Conservation (phyloP, 2,113 vertebrate species). For the Sander vitreus region DNA sequence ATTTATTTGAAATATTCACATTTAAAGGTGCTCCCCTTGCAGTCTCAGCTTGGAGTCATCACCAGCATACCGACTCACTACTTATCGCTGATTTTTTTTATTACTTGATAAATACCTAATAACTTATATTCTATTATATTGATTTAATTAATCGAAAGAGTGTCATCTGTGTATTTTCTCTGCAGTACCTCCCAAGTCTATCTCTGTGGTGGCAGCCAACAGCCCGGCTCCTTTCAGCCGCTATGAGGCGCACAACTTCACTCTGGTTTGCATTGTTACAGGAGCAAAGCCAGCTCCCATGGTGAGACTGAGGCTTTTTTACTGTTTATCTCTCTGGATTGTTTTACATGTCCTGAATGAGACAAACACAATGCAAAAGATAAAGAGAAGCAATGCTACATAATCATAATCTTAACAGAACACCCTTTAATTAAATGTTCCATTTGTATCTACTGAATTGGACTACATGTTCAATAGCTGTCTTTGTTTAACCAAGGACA, state of each 20-base stretch:
- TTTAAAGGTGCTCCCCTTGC: too few species aligned
- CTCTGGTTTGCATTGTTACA: conserved; percentile 91
- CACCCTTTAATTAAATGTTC: not conserved
- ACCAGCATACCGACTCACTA: not conserved
- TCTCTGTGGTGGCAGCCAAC: conserved; percentile 90
- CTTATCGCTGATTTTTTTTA: not conserved
- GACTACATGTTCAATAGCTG: not conserved
- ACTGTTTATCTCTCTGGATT: not conserved
- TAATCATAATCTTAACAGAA: not conserved
- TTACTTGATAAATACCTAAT: not conserved
- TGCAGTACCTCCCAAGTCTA: conserved; percentile 92
- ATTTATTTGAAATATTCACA: too few species aligned
- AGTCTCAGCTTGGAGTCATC: too few species aligned
- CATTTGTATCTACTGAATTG: not conserved
- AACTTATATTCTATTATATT: not conserved
- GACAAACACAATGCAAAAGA: not conserved
- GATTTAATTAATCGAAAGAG: not conserved
- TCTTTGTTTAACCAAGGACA: not conserved
- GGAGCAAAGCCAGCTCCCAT: conserved; percentile 93
- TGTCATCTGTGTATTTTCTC: conserved; percentile 26
- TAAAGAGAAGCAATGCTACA: not conserved
- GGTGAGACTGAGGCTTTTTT: conserved; percentile 79
- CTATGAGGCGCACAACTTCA: conserved; percentile 96
- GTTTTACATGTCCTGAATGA: not conserved
- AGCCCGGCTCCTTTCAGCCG: conserved; percentile 90